Percentiles rank a stretch among this genome's conserved stretches.
These are phyloP conservation scores for Etia nguti DNA, from an alignment of 2,113 vertebrate genomes.

Conservation along the genomic window DNA sequence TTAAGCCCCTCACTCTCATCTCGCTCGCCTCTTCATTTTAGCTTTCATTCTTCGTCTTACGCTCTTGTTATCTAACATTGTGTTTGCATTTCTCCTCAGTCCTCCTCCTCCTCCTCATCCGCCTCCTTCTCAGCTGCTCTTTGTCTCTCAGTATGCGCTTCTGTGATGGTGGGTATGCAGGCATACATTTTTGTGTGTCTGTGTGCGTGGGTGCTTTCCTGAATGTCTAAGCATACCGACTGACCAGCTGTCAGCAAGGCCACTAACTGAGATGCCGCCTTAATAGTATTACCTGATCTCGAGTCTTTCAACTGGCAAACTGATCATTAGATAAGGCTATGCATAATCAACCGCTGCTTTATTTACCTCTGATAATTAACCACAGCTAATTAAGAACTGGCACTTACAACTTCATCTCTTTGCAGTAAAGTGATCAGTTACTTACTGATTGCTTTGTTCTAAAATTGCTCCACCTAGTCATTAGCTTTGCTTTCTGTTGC, in stretches of 20 bases:
- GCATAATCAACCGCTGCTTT: slow-evolving; percentile 28
- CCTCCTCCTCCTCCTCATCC: slow-evolving; percentile 53
- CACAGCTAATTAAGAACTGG: slow-evolving; percentile 32
- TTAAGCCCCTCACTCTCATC: slow-evolving; percentile 46
- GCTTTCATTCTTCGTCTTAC: slow-evolving; percentile 55
- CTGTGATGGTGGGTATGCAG: slow-evolving; percentile 12
- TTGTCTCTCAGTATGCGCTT: slow-evolving; percentile 46
- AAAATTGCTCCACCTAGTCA: slow-evolving; percentile 42
- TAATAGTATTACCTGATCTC: background rate
- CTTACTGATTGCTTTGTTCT: slow-evolving; percentile 42
- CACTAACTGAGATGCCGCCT: background rate
- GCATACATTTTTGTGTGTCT: slow-evolving; percentile 29
- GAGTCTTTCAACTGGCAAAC: background rate
- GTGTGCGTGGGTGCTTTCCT: slow-evolving; percentile 11
- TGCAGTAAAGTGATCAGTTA: background rate
- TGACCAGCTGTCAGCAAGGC: background rate
- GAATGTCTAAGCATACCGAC: background rate
- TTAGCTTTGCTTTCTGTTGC: slow-evolving; percentile 17
- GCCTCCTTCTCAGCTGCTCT: slow-evolving; percentile 64
- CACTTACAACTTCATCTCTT: slow-evolving; percentile 16
- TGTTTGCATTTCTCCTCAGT: slow-evolving; percentile 48
- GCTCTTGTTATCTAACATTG: slow-evolving; percentile 58
- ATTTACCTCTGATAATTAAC: slow-evolving; percentile 41
- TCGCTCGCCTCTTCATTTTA: slow-evolving; percentile 51
- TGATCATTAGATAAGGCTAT: background rate